Percentiles rank a stretch among this genome's conserved stretches.
Conservation (phyloP, 1,140 invertebrate genomes). For the Chelonus insularis region DNA sequence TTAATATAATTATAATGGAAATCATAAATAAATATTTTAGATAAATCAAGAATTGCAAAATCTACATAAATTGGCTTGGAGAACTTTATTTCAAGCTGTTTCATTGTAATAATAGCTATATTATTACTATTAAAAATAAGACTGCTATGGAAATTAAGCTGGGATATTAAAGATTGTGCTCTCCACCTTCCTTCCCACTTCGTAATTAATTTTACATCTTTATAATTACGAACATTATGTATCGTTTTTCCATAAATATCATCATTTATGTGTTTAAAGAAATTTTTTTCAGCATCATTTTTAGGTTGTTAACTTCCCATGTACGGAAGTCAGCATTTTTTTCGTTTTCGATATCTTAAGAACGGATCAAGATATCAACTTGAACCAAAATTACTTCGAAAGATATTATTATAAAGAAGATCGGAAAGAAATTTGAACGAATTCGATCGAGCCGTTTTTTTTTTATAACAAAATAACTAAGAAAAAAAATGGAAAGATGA, state of each 20-base stretch:
- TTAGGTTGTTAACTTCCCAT: no score
- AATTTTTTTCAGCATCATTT: conserved; percentile 60
- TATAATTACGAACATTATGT: conserved; percentile 28
- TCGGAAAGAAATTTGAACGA: no score
- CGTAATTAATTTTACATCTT: no score
- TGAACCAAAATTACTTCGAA: no score
- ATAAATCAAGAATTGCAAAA: not conserved
- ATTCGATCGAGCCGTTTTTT: no score
- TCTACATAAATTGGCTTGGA: not conserved
- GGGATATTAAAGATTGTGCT: not conserved
- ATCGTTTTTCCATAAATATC: no score
- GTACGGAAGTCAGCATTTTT: no score
- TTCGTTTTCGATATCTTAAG: no score
- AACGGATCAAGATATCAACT: no score
- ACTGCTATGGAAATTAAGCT: not conserved
- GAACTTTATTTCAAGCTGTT: not conserved
- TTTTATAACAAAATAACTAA: no score
- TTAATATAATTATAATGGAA: not conserved
- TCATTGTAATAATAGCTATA: not conserved
- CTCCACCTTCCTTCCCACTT: not conserved
- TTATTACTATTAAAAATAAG: not conserved
- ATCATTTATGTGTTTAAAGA: conserved; percentile 42
- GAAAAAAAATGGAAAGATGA: no score
- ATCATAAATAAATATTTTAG: not conserved
- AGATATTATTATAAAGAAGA: no score